Evolutionary conservation across 2,797 vertebrate genomes (phyloP).

Genomic region (Bucorvus abyssinicus): DNA sequence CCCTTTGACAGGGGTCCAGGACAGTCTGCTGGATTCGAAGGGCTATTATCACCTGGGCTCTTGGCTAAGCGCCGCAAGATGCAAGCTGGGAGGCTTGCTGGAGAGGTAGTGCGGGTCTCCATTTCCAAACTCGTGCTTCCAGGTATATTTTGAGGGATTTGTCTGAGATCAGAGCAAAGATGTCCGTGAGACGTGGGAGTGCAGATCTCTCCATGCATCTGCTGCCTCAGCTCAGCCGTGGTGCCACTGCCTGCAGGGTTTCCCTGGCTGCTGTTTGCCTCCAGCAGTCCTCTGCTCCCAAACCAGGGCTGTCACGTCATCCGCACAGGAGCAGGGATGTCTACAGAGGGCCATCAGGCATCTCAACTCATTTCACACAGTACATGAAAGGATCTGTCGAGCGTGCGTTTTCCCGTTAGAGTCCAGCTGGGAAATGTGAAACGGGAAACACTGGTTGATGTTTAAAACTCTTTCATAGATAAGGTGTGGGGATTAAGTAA

Average conservation of each 20-base stretch:
- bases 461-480: not conserved
- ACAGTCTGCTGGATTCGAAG: not conserved
- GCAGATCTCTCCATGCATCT: not conserved
- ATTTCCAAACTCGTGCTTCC: not conserved
- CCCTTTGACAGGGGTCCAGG: not conserved
- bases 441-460: not conserved
- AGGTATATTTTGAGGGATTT: not conserved
- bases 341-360: not conserved
- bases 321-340: not conserved
- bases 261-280: not conserved
- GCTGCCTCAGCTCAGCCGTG: accelerated
- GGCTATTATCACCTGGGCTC: not conserved
- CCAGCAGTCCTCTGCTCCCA: accelerated
- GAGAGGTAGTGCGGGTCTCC: not conserved
- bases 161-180: not conserved
- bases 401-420: accelerated
- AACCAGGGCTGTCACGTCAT: not conserved
- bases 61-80: accelerated
- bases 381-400: accelerated
- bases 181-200: accelerated
- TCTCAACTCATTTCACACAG: not conserved
- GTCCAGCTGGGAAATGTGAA: not conserved
- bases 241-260: not conserved
- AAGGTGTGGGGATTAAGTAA: not conserved
- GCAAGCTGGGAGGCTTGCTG: accelerated